phyloP scores from a whole-genome alignment of 2,113 vertebrate genomes.

The Erinaceus europaeus region DNA sequence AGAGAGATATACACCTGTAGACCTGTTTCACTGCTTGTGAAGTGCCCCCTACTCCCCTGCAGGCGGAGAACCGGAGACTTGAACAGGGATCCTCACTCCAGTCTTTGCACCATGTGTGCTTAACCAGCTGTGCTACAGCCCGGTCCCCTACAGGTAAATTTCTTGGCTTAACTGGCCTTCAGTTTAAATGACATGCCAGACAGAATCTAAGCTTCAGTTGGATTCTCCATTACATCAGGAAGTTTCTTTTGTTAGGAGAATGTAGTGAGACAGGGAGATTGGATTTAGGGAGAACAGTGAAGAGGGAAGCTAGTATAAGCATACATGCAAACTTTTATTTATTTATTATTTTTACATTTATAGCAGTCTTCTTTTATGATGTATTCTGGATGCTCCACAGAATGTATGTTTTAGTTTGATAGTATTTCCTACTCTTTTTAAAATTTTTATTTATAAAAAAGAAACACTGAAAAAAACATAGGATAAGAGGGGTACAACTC shows the following conservation, averaged over 20 bases:
- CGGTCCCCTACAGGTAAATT: background rate
- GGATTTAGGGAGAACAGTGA: slow-evolving; percentile 38
- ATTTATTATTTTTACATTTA: background rate
- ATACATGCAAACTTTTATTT: background rate
- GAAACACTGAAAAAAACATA: no score
- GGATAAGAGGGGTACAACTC: no score
- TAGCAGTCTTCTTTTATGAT: background rate
- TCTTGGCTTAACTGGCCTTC: background rate
- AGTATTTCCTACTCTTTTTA: background rate
- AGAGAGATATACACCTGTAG: no score
- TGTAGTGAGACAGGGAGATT: slow-evolving; percentile 49
- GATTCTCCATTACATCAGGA: slow-evolving; percentile 37
- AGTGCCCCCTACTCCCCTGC: no score
- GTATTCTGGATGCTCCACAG: background rate
- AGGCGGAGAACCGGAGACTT: no score
- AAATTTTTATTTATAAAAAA: no score
- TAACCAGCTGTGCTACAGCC: no score
- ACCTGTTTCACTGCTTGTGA: no score
- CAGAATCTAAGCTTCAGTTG: background rate
- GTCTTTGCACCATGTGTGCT: no score
- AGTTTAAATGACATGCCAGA: slow-evolving; percentile 28
- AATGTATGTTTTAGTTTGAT: background rate
- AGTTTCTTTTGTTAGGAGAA: slow-evolving; percentile 62
- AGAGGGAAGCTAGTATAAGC: slow-evolving; percentile 7
- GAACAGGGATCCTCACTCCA: no score